Evolutionary conservation across 2,888 invertebrate genomes (phyloP), one percentile per base, ranked within the genome.

Genomic region (Cryptophagus acutangulus): DNA sequence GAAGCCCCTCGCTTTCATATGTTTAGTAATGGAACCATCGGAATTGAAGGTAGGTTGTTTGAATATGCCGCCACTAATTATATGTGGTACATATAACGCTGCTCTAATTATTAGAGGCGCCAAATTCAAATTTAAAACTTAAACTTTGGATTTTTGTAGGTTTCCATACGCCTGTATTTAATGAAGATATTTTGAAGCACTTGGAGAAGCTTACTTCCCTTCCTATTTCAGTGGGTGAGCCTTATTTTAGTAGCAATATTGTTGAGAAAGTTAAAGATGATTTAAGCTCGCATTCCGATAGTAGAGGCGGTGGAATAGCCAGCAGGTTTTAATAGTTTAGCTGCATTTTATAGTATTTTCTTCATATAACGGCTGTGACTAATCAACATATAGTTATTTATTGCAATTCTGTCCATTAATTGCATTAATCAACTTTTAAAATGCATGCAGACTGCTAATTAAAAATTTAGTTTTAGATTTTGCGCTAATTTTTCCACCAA

Each of bases 281-380:
- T 40, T 72, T 84, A 45, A 71, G 72, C 45, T 81, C 83, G 43
- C 82, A 84, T 67, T 81, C 84, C 2, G 85, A 85, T 66, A 81
- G 81, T 54, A 74, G 85, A 61, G 84, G 83, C 43, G 82, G 78
- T 10, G 85, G 84, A 1, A 71, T 80, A 50, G 77, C 83, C 31
- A 79, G 78, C 40, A 72, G 82, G 55, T 83, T 79, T 65, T 77
- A 62, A 69, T 33, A 33, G 13, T 38, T 33, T 28, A 2, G 24
- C 6, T 18, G 10, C 14, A 13, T 5, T 36, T 16, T 25, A 4
- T 26, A n/a, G n/a, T n/a, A n/a, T n/a, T n/a, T n/a, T n/a, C n/a
- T n/a, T n/a, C n/a, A n/a, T n/a, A n/a, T n/a, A n/a, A n/a, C 3
- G 36, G 36, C 36, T 36, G 36, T 36, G 36, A 36, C 36, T 31